phyloP scores from a whole-genome alignment of 2,888 invertebrate genomes.

The Atethmia centrago region DNA sequence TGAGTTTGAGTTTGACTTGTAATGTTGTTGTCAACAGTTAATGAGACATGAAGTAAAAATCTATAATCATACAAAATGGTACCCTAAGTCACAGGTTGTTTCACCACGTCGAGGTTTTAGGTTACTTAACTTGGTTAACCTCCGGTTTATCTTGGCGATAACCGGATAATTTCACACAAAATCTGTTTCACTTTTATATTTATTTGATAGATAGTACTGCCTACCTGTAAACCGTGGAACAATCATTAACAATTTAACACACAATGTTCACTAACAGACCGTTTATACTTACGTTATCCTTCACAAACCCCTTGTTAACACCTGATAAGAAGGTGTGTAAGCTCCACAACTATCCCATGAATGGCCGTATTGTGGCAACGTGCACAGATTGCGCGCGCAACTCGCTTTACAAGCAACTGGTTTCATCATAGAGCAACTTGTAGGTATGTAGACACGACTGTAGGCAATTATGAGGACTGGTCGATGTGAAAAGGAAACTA shows the following conservation, averaged over 20 bases:
- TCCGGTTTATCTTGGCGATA: too few species aligned
- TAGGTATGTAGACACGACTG: slow-evolving; percentile 16
- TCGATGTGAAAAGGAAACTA: background rate
- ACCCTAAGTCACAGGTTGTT: background rate
- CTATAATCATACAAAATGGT: too few species aligned
- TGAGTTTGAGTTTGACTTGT: too few species aligned
- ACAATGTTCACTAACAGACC: background rate
- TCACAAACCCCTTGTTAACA: background rate
- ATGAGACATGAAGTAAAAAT: too few species aligned
- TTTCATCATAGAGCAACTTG: slow-evolving; percentile 64
- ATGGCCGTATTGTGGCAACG: slow-evolving; percentile 56
- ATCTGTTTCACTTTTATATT: too few species aligned
- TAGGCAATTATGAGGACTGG: slow-evolving; percentile 29
- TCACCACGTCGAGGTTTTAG: background rate
- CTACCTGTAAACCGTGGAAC: too few species aligned
- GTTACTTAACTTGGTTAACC: too few species aligned
- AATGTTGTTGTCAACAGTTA: background rate
- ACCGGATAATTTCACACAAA: too few species aligned
- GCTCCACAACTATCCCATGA: slow-evolving; percentile 49
- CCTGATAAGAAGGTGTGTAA: slow-evolving; percentile 31
- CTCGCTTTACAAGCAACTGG: slow-evolving; percentile 69
- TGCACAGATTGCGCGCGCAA: slow-evolving; percentile 71
- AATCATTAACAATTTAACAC: too few species aligned
- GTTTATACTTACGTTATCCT: background rate
- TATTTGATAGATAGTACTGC: too few species aligned